Evolutionary conservation across 2,888 invertebrate species (phyloP).

Genomic region (Minunthozetes semirufus): DNA sequence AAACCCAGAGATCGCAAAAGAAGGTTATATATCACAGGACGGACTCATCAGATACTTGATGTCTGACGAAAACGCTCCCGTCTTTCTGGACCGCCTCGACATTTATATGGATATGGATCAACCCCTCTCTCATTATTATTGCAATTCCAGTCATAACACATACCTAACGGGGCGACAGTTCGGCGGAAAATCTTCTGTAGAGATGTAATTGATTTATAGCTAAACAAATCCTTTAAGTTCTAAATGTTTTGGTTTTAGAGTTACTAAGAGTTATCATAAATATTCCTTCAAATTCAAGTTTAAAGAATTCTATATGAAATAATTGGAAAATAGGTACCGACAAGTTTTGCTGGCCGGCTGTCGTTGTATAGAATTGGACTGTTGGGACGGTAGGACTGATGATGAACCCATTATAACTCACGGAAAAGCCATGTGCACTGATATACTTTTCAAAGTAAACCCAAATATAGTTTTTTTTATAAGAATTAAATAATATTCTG

Average conservation of each 20-base stretch:
- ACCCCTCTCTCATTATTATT: conserved; percentile 94
- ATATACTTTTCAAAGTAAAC: conserved; percentile 82
- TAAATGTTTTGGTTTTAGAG: too few species aligned
- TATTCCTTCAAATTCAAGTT: too few species aligned
- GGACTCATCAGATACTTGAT: conserved; percentile 93
- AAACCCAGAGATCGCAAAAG: conserved; percentile 63
- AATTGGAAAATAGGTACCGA: conserved; percentile 59
- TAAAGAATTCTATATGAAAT: not conserved
- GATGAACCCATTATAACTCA: conserved; percentile 99
- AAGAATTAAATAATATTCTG: not conserved
- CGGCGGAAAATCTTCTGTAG: conserved; percentile 64
- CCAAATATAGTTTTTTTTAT: conserved; percentile 40
- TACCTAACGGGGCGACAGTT: conserved; percentile 92
- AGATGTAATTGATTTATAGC: too few species aligned
- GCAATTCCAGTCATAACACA: conserved; percentile 96
- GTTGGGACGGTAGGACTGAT: conserved; percentile 97
- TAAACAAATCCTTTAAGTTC: too few species aligned
- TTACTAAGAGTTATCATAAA: too few species aligned
- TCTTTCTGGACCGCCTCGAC: conserved; percentile 94
- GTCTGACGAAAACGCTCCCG: conserved; percentile 99
- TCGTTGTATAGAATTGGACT: conserved; percentile 94
- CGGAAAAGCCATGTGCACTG: conserved; percentile 99
- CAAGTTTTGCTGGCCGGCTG: conserved; percentile 95
- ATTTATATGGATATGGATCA: conserved; percentile 92
- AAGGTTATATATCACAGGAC: conserved; percentile 49